Conservation (phyloP, 2,797 vertebrate species). For the Melopsittacus undulatus region DNA sequence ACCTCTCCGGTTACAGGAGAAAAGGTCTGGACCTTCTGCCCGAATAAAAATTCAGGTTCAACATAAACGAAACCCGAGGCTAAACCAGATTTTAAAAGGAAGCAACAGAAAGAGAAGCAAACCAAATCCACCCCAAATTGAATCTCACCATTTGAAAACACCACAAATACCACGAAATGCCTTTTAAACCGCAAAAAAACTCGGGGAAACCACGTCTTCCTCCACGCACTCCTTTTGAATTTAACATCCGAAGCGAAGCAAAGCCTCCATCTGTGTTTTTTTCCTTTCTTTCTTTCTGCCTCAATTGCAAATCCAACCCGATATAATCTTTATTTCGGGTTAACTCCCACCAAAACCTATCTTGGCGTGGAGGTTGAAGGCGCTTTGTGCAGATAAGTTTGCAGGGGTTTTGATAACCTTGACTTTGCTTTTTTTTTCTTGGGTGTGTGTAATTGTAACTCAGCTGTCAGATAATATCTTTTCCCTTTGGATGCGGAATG, state of each 20-base stretch:
- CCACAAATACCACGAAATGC: background rate
- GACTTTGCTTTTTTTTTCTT: constrained; percentile 62
- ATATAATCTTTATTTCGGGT: background rate
- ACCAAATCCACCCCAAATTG: background rate
- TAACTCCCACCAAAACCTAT: background rate
- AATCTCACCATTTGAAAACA: background rate
- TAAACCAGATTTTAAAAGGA: background rate
- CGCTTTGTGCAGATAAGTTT: constrained; percentile 13
- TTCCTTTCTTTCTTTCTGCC: background rate
- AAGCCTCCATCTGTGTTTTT: background rate
- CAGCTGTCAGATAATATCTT: background rate
- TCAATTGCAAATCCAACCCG: background rate
- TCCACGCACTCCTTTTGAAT: background rate
- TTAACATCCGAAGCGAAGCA: background rate
- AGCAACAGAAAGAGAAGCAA: background rate
- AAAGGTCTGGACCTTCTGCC: background rate
- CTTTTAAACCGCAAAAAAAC: background rate
- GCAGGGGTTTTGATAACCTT: constrained; percentile 70
- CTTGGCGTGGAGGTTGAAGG: background rate
- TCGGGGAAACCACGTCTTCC: background rate
- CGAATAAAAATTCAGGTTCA: background rate
- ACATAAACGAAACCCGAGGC: background rate
- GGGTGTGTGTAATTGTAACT: background rate
- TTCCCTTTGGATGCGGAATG: background rate
- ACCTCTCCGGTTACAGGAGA: background rate